Evolutionary conservation across 2,113 vertebrate species (phyloP), one percentile per base, ranked within the genome.

Genomic region (Fukomys damarensis): DNA sequence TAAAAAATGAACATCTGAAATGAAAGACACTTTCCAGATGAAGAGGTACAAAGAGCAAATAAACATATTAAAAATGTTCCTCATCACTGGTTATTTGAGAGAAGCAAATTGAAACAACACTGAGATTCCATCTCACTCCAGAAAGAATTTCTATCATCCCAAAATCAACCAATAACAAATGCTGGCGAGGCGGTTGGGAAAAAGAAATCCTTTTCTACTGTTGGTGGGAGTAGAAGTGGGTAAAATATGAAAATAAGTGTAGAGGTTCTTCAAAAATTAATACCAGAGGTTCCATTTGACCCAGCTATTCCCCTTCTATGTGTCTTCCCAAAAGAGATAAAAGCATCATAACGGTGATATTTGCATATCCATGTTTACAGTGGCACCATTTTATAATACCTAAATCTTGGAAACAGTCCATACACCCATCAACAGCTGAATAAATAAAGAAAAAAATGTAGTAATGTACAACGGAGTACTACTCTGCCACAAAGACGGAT

Each of bases 101-200:
- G 26, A 76, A 46, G 43, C 26, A 76, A 76, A 76, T 76, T 76
- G 49, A 76, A 30, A 46, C 43, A 76, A 76, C 28, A 30, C 26
- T 49, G 14, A 30, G 43, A 30, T 76, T 76, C 13, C 26, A 30
- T 49, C 26, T 76, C 11, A 74, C 41, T 74, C 28, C 26, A 76
- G 28, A 72, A 22, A 11, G 8, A 72, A 41, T 41, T n/a, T 9
- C 38, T 24, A 72, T 72, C n/a, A 41, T 38, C 17, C 24, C 41
- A 9, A 72, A 72, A 72, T 72, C n/a, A 72, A 24, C 9, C n/a
- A 72, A 41, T 22, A 11, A 24, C 28, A 41, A 72, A 38, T 41
- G 3, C 8, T 5, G 20, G 8, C 1, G 1, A 41, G n/a, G n/a
- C 20, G 41, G 20, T 12, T 20, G 66, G 17, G 2, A 2, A 22